Evolutionary conservation across 2,113 vertebrate species (phyloP), one percentile per base, ranked within the genome.

Genomic region (Stomatorhinus ivindoensis): DNA sequence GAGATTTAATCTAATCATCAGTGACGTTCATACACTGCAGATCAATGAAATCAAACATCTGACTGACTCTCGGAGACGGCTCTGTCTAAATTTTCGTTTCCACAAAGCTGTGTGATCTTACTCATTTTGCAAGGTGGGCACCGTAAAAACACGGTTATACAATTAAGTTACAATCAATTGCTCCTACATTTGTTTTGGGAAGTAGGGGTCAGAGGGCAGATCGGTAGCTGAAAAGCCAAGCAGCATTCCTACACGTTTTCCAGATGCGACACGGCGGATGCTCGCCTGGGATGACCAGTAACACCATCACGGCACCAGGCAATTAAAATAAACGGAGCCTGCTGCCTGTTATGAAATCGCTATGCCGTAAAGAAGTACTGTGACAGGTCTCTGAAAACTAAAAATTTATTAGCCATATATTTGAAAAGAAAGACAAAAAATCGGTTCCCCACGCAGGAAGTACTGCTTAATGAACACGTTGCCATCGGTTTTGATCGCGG

Each of bases 401-500:
- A 80, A 80, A 39, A 80, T 39, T 39, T 39, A 80, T 39, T 80
- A 80, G 5, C 5, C 13, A 80, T 39, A 42, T 80, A 69, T 69
- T 61, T 27, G 2, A 11, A 76, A 51, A 51, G 50, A 51, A 51
- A 51, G 50, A 3, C 0, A 39, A 42, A 39, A 42, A 80, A 42
- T 80, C 73, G 31, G 31, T 42, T 80, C 35, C 73, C 73, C 35
- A 80, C 73, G 17, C 73, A 80, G 17, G 31, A 80, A 80, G 35
- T 42, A 39, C 73, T 80, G 73, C 35, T 80, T 42, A 80, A 87
- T 91, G 90, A 93, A 91, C 93, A 93, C 90, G 91, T 92, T 91
- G 90, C 92, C 90, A 91, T 93, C 91, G 92, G 93, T 94, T 95
- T 94, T 93, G 94, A 96, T 95, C 94, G 95, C 95, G 95, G 94